Evolutionary conservation across 2,797 vertebrate species (phyloP).

Genomic region (Schizopygopsis malacanthus): DNA sequence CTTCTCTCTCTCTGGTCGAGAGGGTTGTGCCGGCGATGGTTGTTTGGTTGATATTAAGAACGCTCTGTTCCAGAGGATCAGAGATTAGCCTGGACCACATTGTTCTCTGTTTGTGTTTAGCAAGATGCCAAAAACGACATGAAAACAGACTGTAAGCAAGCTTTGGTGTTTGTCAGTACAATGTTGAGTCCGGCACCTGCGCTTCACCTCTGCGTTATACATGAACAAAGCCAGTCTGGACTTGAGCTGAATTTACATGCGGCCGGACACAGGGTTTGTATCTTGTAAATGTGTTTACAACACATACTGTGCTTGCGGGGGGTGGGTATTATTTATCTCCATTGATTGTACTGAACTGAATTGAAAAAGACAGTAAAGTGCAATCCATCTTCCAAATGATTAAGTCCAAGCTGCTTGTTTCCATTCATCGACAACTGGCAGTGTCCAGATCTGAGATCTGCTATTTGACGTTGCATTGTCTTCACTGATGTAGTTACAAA

Average conservation of each 20-base stretch:
- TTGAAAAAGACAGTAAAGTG: not conserved
- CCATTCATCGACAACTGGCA: not conserved
- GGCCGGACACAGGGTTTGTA: not conserved
- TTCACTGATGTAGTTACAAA: not conserved
- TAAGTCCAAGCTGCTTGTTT: conserved; percentile 9
- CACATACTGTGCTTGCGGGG: not conserved
- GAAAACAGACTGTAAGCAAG: conserved; percentile 77
- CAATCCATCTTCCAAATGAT: not conserved
- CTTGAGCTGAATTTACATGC: not conserved
- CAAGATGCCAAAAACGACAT: conserved; percentile 74
- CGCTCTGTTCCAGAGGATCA: conserved; percentile 78
- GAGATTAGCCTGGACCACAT: conserved; percentile 78
- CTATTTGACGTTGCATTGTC: not conserved
- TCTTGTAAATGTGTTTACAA: conserved; percentile 1
- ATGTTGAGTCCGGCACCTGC: not conserved
- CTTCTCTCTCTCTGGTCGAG: conserved; percentile 68
- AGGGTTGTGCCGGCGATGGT: conserved; percentile 39
- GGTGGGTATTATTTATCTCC: not conserved
- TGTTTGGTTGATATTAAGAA: conserved; percentile 72
- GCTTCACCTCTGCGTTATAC: not conserved
- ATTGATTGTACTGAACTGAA: not conserved
- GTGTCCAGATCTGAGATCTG: not conserved
- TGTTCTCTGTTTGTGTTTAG: conserved; percentile 80
- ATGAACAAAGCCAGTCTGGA: not conserved
- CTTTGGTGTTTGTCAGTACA: conserved; percentile 23